Evolutionary conservation across 35 echinoderm and acorn worm species (phyloP), one percentile per base, ranked within the genome.

Genomic region (Diadema setosum): DNA sequence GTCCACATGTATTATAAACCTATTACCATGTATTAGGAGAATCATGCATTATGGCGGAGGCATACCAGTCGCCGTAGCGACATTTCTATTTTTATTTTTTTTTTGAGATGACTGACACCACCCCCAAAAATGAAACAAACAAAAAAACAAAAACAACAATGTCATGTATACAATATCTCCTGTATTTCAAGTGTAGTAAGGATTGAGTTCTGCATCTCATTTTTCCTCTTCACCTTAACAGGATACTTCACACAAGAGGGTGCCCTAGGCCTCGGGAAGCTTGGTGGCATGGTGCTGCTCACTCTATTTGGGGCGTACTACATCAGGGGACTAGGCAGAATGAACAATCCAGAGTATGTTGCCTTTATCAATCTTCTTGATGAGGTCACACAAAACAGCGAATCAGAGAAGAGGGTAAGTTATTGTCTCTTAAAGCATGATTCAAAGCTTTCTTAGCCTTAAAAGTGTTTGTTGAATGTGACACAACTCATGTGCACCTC

Each of bases 221-320:
- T n/a, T n/a, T n/a, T n/a, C n/a, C n/a, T 69, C 59, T 59, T 64
- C 3, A 21, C 80, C 33, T 70, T 91, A 56, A 16, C 82, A 91
- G 89, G 82, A 58, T 91, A 91, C 63, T 91, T 91, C 48, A 91
- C 40, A 30, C 31, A 70, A 26, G 82, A 50, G 7, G 89, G 89
- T 20, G 3, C 56, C 12, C n/a, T 75, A 14, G 31, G 81, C 78
- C 35, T 69, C 16, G 44, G 81, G 18, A 91, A 91, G 45, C 29
- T 91, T 45, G 65, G 45, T 26, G 60, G 81, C 2, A 58, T 65
- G 18, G 46, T 58, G 16, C 46, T 91, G 12, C 14, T 84, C 18
- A 49, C 45, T 39, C 27, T 91, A 55, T 84, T 57, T 84, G 82
- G 82, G 27, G 89, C 89, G 25, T 46, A 55, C 25, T 91, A 58